A percentile compares a stretch with the other conserved stretches of the same genome.
Evolutionary conservation across 2,113 vertebrate genomes (phyloP).

Genomic region (Fregetta grallaria): DNA sequence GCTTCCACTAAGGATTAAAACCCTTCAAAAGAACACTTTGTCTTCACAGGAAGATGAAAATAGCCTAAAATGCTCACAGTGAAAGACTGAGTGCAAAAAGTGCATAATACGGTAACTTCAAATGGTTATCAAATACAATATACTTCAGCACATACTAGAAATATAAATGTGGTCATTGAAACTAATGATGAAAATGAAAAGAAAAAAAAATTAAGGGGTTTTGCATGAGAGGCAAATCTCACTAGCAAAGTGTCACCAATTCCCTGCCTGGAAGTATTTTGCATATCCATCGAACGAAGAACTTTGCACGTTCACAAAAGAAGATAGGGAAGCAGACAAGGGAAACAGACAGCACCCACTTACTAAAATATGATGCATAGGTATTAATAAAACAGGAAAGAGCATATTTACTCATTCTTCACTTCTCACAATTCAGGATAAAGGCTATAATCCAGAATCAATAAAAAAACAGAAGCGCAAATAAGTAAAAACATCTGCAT

Average conservation of each 20-base stretch:
- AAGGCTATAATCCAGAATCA: background rate
- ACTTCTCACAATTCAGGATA: background rate
- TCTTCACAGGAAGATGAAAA: conserved; percentile 44
- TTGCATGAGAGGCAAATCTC: background rate
- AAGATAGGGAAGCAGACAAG: background rate
- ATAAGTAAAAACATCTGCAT: background rate
- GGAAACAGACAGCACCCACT: background rate
- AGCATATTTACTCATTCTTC: background rate
- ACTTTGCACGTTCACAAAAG: background rate
- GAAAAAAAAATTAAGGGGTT: background rate
- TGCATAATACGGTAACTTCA: background rate
- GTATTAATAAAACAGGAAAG: background rate
- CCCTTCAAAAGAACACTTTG: conserved; percentile 38
- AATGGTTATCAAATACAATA: conserved; percentile 13
- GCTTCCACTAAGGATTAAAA: conserved; percentile 53
- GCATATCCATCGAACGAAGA: background rate
- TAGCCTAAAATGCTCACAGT: conserved; percentile 13
- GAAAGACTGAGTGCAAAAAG: conserved; percentile 2
- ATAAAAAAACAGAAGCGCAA: background rate
- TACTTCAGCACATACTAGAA: background rate
- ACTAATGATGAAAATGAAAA: background rate
- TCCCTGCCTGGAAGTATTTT: background rate
- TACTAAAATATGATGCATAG: background rate
- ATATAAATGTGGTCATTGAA: background rate
- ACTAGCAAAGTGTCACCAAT: background rate